Base-by-base conservation (phyloP, 2,888 invertebrate species). In the Lacanobia wlatinum region DNA sequence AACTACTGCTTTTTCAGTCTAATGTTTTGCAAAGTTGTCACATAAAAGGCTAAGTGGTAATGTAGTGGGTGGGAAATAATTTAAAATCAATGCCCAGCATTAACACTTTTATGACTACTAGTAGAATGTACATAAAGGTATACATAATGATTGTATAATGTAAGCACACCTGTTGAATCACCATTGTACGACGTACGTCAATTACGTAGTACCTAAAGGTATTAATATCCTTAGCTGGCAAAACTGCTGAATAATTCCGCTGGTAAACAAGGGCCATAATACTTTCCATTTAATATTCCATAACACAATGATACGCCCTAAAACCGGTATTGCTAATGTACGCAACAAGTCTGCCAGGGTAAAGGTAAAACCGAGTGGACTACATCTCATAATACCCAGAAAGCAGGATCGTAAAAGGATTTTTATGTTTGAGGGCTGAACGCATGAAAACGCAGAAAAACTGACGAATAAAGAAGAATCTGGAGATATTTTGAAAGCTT, bases 111-210 rank as follows among this genome's bases (percentile, higher is more conserved):
- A 75, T 46, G 58, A 53, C 67, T 28, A 63, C 53, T 48, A n/a
- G n/a, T 63, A 63, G 38, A 80, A 74, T 80, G 59, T 67, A 46
- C 0, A 46, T 18, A 55, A 53, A 59, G 18, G 16, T 23, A 58
- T 40, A 50, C 28, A 56, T 58, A 23, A 38, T 34, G 21, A 60
- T 18, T 21, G n/a, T 69, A 43, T 58, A 46, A 55, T 61, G 28
- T 76, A 73, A 73, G 52, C 48, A 61, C 60, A 66, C 80, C 58
- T 66, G 75, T 80, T 74, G 76, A 76, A 40, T 74, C 75, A 74
- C 52, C 0, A 48, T 50, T 70, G 62, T 58, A 62, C 43, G 50
- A 61, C 55, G 18, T 52, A 53, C 46, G 28, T 69, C 50, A 28
- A 53, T 74, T 53, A 60, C 28, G n/a, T 48, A 28, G 14, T 12